These are phyloP conservation scores for Chironomus tentans DNA, from an alignment of 2,888 invertebrate species.

Conservation along the genomic window DNA sequence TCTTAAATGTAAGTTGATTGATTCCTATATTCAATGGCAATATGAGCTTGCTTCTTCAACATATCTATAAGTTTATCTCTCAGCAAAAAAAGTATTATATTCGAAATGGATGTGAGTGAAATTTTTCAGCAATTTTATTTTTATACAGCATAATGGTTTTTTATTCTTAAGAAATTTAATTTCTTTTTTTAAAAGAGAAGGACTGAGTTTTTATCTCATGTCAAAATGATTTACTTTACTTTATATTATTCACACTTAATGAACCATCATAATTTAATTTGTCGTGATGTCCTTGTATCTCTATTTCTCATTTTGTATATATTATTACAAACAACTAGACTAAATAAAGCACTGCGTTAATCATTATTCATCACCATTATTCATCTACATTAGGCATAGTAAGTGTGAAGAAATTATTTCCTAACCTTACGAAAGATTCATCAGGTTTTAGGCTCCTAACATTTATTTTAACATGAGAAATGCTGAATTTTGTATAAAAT, in stretches of 20 bases:
- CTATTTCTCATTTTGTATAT: background rate
- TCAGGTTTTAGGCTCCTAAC: too few species aligned
- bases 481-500: too few species aligned
- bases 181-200: too few species aligned
- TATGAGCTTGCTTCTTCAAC: background rate
- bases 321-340: background rate
- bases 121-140: background rate
- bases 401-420: too few species aligned
- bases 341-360: background rate
- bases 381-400: too few species aligned
- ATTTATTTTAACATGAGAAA: too few species aligned
- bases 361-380: background rate
- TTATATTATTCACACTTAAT: background rate
- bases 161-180: too few species aligned
- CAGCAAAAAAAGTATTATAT: background rate
- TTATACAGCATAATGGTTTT: too few species aligned
- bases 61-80: background rate
- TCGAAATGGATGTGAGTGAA: background rate
- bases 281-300: background rate
- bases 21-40: background rate
- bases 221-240: background rate
- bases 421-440: too few species aligned
- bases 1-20: background rate
- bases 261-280: conserved; percentile 1
- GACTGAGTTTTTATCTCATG: background rate